Evolutionary conservation across 2,888 invertebrate species (phyloP), one percentile per base, ranked within the genome.

Genomic region (Hirtodrosophila trivittata): DNA sequence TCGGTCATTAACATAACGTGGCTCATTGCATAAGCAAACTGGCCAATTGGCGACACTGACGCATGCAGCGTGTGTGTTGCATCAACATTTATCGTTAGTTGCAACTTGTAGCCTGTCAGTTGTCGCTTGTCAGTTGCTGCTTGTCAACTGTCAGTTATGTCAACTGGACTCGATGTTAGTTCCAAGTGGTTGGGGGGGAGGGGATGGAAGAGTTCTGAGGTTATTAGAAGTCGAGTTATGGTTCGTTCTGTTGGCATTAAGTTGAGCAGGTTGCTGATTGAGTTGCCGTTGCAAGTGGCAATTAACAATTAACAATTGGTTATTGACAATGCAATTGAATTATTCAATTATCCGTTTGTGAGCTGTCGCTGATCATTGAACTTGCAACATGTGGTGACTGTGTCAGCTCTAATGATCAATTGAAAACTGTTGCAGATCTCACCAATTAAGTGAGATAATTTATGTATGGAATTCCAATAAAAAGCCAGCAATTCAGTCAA

Each of bases 1-100:
- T 52, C 28, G 67, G 33, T 65, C 58, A 70, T 68, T 68, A 68
- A 57, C 71, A 68, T 66, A 66, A 66, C 46, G 66, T 28, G 37
- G 45, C 30, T 18, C 21, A 39, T 67, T 67, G 65, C 67, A 67
- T 64, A 47, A 67, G 49, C 10, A 12, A 30, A n/a, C 30, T 6
- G 2, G 30, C 12, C 12, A 32, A 49, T 39, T 46, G 28, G 46
- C 26, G 38, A 38, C 64, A 54, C 37, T 16, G 64, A 37, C 32
- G 16, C 18, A 43, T 51, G 62, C 62, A 28, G 32, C 45, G 50
- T 21, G n/a, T n/a, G n/a, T 58, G 51, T 71, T 67, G 67, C 71
- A 57, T 64, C 70, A 70, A 52, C 35, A 33, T 18, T 8, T 13
- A 3, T 7, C 28, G 52, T n/a, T 8, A 6, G 28, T 35, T 14